A percentile compares a stretch with the other conserved stretches of the same genome.
Conservation (phyloP, 2,113 vertebrate genomes). For the Erinaceus europaeus region DNA sequence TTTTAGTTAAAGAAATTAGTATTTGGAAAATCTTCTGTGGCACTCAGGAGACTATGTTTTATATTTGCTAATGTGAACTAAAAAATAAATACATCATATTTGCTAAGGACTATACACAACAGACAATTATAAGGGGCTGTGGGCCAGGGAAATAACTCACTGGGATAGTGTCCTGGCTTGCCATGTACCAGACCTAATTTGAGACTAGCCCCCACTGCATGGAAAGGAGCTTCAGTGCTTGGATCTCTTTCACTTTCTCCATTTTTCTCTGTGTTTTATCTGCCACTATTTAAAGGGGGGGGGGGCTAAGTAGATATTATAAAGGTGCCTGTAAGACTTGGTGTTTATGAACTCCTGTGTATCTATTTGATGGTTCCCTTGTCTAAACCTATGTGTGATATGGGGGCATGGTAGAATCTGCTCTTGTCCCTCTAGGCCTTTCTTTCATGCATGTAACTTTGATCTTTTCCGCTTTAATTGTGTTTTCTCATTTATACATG, state of each 20-base stretch:
- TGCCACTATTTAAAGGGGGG: too few species aligned
- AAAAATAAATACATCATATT: slow-evolving; percentile 9
- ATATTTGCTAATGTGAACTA: slow-evolving; percentile 26
- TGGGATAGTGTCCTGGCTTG: too few species aligned
- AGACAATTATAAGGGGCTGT: background rate
- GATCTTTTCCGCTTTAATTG: background rate
- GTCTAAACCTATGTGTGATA: background rate
- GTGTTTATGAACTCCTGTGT: background rate
- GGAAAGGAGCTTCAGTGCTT: too few species aligned
- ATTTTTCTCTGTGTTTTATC: too few species aligned
- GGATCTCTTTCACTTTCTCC: too few species aligned
- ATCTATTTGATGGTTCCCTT: background rate
- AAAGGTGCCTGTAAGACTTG: too few species aligned
- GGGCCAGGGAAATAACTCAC: too few species aligned
- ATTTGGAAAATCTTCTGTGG: background rate
- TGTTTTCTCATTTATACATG: background rate
- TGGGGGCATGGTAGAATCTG: background rate
- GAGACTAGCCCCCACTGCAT: too few species aligned
- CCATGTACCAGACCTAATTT: too few species aligned
- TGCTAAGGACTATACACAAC: background rate
- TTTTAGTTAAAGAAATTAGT: slow-evolving; percentile 41
- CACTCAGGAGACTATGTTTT: background rate
- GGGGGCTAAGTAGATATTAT: background rate
- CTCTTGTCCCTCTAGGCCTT: background rate
- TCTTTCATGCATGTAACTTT: background rate